Percentiles rank a stretch among this genome's conserved stretches.
Conservation (phyloP, 2,797 vertebrate species). For the Syngnathus rostellatus region DNA sequence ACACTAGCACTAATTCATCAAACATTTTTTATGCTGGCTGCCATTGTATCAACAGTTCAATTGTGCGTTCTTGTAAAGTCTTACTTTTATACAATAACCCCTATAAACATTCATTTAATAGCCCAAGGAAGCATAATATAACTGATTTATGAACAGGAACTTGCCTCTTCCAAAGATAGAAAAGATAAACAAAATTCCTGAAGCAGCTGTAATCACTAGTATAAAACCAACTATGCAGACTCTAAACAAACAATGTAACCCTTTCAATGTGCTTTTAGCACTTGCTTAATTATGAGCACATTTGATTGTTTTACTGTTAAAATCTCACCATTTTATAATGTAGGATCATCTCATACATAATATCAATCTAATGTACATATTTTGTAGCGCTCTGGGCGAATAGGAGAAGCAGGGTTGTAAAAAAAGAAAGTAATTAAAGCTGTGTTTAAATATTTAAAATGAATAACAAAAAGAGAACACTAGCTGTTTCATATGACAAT, state of each 20-base stretch:
- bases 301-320: background rate
- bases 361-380: background rate
- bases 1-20: background rate
- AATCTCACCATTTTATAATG: background rate
- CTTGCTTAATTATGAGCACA: background rate
- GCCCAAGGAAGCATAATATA: background rate
- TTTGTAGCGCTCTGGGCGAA: background rate
- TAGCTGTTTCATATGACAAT: background rate
- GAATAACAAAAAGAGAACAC: background rate
- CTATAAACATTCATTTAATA: background rate
- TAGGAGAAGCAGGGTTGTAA: background rate
- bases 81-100: background rate
- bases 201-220: conserved; percentile 9
- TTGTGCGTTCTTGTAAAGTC: background rate
- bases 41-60: background rate
- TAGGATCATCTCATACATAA: background rate
- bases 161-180: conserved; percentile 7
- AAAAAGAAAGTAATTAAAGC: background rate
- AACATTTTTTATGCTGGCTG: background rate
- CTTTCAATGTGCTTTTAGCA: background rate
- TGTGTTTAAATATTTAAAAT: background rate
- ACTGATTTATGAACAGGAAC: conserved; percentile 4
- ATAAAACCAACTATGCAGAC: background rate
- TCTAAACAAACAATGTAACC: conserved; percentile 9
- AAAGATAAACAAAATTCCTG: conserved; percentile 7